Percentiles rank a stretch among this genome's conserved stretches.
Evolutionary conservation across 2,888 invertebrate species (phyloP).

Genomic region (Papilio demoleus): DNA sequence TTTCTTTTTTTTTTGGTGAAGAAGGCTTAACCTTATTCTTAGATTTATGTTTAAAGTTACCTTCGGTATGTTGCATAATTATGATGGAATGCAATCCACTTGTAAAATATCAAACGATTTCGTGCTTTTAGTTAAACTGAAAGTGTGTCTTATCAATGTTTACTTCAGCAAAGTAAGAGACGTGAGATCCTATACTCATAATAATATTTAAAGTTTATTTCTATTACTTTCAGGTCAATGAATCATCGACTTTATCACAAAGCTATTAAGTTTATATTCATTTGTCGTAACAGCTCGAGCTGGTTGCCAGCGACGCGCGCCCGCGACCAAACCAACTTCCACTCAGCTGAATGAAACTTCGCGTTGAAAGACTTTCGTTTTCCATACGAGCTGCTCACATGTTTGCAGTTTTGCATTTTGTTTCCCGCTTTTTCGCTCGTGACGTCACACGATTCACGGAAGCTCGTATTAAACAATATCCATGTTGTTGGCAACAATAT

Average conservation of each 20-base stretch:
- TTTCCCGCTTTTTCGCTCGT: constrained; percentile 77
- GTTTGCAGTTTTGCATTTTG: constrained; percentile 78
- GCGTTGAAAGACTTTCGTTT: constrained; percentile 79
- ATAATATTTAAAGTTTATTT: constrained; percentile 16
- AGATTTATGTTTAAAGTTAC: no score
- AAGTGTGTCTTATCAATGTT: constrained; percentile 7
- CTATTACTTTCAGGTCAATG: constrained; percentile 43
- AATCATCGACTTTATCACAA: constrained; percentile 37
- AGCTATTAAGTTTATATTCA: not conserved
- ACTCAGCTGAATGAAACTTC: constrained; percentile 80
- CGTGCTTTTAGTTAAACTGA: not conserved
- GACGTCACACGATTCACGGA: constrained; percentile 72
- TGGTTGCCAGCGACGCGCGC: constrained; percentile 52
- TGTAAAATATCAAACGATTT: not conserved
- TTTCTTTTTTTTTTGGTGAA: no score
- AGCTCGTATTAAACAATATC: constrained; percentile 32
- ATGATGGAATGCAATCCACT: not conserved
- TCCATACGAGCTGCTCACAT: constrained; percentile 80
- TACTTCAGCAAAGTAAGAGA: not conserved
- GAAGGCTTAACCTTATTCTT: no score
- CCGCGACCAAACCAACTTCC: constrained; percentile 72
- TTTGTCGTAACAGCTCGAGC: constrained; percentile 1
- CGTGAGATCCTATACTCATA: not conserved
- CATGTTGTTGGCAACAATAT: not conserved
- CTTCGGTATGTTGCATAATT: not conserved